A percentile compares a stretch with the other conserved stretches of the same genome.
Conservation (phyloP, 2,888 invertebrate genomes). For the Monoplex corrugatus region DNA sequence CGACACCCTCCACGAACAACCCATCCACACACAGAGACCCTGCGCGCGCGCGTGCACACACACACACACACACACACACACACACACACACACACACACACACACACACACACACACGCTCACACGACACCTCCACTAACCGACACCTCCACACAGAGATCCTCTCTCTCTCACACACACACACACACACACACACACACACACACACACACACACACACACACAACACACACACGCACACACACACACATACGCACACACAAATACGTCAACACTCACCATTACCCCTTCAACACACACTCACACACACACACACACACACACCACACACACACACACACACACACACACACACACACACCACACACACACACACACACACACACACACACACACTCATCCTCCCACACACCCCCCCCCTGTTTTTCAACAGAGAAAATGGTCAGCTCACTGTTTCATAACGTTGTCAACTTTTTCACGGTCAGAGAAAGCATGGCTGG, state of each 20-base stretch:
- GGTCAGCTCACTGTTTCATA: slow-evolving; percentile 53
- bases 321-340: not conserved
- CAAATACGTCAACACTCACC: not conserved
- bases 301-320: not conserved
- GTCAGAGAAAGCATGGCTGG: slow-evolving; percentile 53
- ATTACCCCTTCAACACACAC: not conserved
- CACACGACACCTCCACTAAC: not conserved
- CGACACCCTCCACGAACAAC: too few species aligned
- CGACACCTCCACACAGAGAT: too few species aligned
- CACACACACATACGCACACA: too few species aligned
- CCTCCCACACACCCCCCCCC: not conserved
- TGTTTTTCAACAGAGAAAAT: not conserved
- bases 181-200: too few species aligned
- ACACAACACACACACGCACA: too few species aligned
- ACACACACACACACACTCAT: slow-evolving; percentile 15
- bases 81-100: too few species aligned
- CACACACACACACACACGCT: not conserved
- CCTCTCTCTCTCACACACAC: not conserved
- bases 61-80: too few species aligned
- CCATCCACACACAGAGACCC: too few species aligned
- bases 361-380: not conserved
- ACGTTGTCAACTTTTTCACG: slow-evolving; percentile 49
- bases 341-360: not conserved
- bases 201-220: too few species aligned
- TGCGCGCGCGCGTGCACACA: too few species aligned